phyloP scores from a whole-genome alignment of 2,888 invertebrate species.

The Cheilosia urbana region DNA sequence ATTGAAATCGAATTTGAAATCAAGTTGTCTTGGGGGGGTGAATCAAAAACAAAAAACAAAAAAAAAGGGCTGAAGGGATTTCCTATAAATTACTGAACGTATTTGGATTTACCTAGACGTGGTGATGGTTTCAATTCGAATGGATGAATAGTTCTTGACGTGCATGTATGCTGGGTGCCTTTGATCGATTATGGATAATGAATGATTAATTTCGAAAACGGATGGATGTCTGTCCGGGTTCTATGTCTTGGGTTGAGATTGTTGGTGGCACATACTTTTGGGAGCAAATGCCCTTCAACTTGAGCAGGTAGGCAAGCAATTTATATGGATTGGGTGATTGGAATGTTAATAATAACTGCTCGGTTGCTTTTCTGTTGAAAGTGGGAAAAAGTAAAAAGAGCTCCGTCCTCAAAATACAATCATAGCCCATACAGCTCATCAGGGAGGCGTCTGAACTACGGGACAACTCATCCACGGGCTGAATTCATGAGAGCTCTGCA shows the following conservation, averaged over 20 bases:
- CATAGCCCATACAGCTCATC: too few species aligned
- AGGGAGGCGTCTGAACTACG: too few species aligned
- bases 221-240: conserved; percentile 30
- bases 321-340: neutral
- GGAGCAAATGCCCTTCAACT: conserved; percentile 6
- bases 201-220: conserved; percentile 47
- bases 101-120: conserved; percentile 43
- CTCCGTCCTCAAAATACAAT: too few species aligned
- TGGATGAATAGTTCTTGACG: conserved; percentile 64
- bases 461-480: too few species aligned
- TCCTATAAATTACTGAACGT: conserved; percentile 68
- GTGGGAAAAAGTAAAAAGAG: too few species aligned
- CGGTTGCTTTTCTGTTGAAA: too few species aligned
- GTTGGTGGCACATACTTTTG: neutral
- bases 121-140: conserved; percentile 27
- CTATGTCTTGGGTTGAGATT: conserved; percentile 4
- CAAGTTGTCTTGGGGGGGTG: conserved; percentile 45
- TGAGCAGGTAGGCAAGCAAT: neutral
- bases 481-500: too few species aligned
- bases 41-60: neutral
- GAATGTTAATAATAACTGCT: too few species aligned
- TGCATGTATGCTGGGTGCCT: conserved; percentile 13
- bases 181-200: conserved; percentile 69
- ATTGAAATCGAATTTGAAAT: conserved; percentile 76
- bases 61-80: conserved; percentile 22